Evolutionary conservation across 2,797 vertebrate genomes (phyloP).

Genomic region (Glossophaga mutica): DNA sequence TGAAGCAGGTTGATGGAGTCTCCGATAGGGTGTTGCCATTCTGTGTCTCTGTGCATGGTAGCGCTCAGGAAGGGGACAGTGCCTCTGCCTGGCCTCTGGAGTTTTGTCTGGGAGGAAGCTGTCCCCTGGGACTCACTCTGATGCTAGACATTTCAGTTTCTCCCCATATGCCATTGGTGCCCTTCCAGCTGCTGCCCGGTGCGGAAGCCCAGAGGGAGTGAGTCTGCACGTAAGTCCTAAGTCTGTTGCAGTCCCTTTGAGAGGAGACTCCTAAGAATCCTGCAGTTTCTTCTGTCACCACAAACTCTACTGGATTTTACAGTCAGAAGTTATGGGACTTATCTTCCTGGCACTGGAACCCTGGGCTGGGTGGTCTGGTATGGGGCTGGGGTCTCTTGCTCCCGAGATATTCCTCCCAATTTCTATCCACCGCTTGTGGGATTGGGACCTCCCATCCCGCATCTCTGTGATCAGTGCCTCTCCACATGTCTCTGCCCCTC

Average conservation of each 20-base stretch:
- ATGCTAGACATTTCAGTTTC: not conserved
- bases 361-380: not conserved
- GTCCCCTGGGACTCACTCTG: not conserved
- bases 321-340: not conserved
- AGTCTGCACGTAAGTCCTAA: not conserved
- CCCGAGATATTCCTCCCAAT: not conserved
- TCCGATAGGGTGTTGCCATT: too few species aligned
- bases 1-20: too few species aligned
- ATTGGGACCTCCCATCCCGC: not conserved
- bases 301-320: not conserved
- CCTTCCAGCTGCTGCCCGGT: not conserved
- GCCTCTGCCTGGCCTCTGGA: too few species aligned
- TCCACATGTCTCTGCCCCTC: not conserved
- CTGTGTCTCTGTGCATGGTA: too few species aligned
- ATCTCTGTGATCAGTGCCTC: not conserved
- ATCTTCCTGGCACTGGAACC: not conserved
- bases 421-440: not conserved
- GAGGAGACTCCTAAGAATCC: not conserved
- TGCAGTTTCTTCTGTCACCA: not conserved
- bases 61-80: too few species aligned
- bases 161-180: not conserved
- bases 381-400: not conserved
- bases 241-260: not conserved
- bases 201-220: not conserved
- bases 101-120: too few species aligned